Conservation (phyloP, 2,888 invertebrate species). For the Hyalella azteca region DNA sequence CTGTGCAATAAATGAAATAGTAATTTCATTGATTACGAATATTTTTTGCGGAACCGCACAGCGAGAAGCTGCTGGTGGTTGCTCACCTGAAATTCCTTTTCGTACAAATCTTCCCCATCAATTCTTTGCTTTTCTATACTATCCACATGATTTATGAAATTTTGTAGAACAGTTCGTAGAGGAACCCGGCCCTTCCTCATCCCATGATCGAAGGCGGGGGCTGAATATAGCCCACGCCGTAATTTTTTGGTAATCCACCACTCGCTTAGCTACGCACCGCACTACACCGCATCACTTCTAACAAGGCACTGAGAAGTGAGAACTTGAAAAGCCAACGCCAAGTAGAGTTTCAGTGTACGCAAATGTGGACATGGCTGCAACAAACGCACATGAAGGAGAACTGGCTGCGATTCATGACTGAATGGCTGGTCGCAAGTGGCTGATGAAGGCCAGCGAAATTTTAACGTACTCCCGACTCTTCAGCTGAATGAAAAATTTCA, state of each 20-base stretch:
- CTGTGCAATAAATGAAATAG: too few relatives aligned
- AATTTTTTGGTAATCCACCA: slow-evolving; percentile 15
- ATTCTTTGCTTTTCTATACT: slow-evolving; percentile 63
- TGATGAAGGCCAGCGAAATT: too few relatives aligned
- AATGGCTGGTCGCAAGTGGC: slow-evolving; percentile 12
- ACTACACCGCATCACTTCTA: slow-evolving; percentile 6
- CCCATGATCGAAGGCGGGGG: slow-evolving; percentile 58
- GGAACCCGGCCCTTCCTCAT: slow-evolving; percentile 61
- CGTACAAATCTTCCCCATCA: slow-evolving; percentile 63
- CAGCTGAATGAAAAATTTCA: too few relatives aligned
- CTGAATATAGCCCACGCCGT: slow-evolving; percentile 45
- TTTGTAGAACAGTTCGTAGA: slow-evolving; percentile 64
- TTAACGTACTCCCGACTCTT: too few relatives aligned
- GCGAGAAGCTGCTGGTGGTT: neutral
- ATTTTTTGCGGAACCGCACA: neutral
- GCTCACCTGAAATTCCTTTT: slow-evolving; percentile 65
- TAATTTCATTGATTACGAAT: too few relatives aligned
- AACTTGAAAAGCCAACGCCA: neutral
- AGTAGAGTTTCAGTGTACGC: neutral
- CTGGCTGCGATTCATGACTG: slow-evolving; percentile 25
- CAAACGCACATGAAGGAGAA: slow-evolving; percentile 6
- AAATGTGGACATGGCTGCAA: neutral
- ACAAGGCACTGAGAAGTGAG: slow-evolving; percentile 33
- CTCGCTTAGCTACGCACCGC: slow-evolving; percentile 39
- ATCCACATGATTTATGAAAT: slow-evolving; percentile 66